phyloP scores from a whole-genome alignment of 2,113 vertebrate genomes.

The Zosterops pallidus region DNA sequence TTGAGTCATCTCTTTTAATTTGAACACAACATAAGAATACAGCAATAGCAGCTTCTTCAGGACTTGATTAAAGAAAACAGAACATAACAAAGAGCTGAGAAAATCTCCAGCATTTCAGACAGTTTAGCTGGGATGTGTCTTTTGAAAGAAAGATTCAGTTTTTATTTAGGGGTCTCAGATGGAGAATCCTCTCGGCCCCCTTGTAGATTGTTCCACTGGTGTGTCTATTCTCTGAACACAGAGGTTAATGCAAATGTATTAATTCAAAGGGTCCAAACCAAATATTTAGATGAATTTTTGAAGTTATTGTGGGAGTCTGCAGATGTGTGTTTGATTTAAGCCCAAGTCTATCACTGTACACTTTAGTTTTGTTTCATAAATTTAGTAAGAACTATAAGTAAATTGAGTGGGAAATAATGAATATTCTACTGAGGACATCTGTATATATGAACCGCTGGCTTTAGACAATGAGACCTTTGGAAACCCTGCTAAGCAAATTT shows the following conservation, averaged over 20 bases:
- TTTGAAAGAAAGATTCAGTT: not conserved
- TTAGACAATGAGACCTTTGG: not conserved
- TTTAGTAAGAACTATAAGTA: not conserved
- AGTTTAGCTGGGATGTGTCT: not conserved
- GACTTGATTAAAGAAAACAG: conserved; percentile 6
- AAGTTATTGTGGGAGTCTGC: not conserved
- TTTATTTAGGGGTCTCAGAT: not conserved
- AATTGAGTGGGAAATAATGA: not conserved
- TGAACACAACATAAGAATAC: not conserved
- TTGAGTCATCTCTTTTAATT: conserved; percentile 37
- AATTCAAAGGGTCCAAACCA: not conserved
- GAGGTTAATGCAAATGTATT: not conserved
- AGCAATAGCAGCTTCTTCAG: not conserved
- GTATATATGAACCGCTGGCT: not conserved
- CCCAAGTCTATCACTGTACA: not conserved
- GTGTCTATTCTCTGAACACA: not conserved
- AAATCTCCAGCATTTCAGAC: not conserved
- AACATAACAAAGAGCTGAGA: not conserved
- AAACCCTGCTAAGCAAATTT: not conserved
- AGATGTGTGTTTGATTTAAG: not conserved
- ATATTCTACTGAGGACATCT: not conserved
- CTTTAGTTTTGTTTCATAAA: not conserved
- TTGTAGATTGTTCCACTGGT: not conserved
- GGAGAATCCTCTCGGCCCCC: not conserved
- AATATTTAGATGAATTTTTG: not conserved